A percentile compares a stretch with the other conserved stretches of the same genome.
These are phyloP conservation scores for Ceyx cyanopectus DNA, from an alignment of 2,113 vertebrate species.

Conservation along the genomic window DNA sequence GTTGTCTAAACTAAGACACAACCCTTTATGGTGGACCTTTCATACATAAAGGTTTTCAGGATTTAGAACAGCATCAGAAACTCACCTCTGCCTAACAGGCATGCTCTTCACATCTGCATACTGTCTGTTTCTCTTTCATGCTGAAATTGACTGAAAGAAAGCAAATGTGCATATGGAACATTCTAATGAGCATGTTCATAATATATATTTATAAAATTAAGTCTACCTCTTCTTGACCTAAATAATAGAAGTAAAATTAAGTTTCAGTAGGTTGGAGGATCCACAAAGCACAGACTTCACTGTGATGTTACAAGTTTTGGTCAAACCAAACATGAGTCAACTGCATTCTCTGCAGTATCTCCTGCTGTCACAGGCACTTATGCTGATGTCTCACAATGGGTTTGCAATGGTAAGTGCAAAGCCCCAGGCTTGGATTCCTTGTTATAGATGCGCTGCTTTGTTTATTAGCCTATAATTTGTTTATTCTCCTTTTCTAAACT, in stretches of 20 bases:
- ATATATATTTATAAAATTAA: neutral
- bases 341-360: neutral
- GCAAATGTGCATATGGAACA: neutral
- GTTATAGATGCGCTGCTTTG: neutral
- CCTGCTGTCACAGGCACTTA: neutral
- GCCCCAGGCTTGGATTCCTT: neutral
- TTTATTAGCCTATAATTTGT: conserved; percentile 63
- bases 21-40: neutral
- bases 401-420: neutral
- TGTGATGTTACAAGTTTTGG: neutral
- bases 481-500: conserved; percentile 60
- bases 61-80: neutral
- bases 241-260: neutral
- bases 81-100: neutral
- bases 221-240: neutral
- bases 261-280: neutral
- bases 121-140: rapidly evolving
- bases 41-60: rapidly evolving
- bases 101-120: neutral
- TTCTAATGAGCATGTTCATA: neutral
- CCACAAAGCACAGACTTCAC: neutral
- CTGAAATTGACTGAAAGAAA: neutral
- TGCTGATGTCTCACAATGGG: rapidly evolving
- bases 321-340: neutral
- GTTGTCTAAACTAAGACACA: no score